Base-by-base conservation (phyloP, 2,888 invertebrate species). In the Noctua pronuba region DNA sequence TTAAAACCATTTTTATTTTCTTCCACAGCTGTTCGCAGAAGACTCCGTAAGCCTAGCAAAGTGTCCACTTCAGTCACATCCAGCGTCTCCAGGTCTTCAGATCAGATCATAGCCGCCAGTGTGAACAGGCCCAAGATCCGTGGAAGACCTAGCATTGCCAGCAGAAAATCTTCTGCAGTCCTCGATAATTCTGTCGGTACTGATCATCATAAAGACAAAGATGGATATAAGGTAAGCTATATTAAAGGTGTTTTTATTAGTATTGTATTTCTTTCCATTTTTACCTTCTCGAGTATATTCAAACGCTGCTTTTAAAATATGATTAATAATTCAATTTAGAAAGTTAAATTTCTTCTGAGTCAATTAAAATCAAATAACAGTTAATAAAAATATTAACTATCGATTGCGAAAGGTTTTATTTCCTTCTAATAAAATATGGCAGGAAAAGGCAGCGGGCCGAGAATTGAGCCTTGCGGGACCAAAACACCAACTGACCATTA, bases 121-220 rank as follows among this genome's bases (percentile, higher is more conserved):
- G 98, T 98, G 73, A 98, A 98, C 94, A 97, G 98, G 91, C 97
- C 98, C 81, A 97, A 97, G 92, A 96, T 97, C 44, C 96, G 97
- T 88, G 97, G 97, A 62, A 94, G 97, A 31, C 97, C 97, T 5
- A 96, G 95, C 52, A 95, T 97, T n/a, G 97, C 97, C 35, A 97
- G 97, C 87, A 94, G 97, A 72, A 97, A 97, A 82, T 97, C 97
- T 11, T 96, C 97, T 2, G 97, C 97, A 1, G 96, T 96, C 1
- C 93, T 96, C 35, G 96, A 97, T 89, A 97, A 97, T 84, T 97
- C 97, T 7, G 95, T 97, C 16, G 93, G 96, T 7, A 95, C 97
- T 16, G 97, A 97, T 58, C 97, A 97, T 79, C 97, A 97, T 80
- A 97, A 97, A 85, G 97, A 97, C 83, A 98, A 98, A 88, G 98